Evolutionary conservation across 2,888 invertebrate species (phyloP).

Genomic region (Caenorhabditis doughertyi): DNA sequence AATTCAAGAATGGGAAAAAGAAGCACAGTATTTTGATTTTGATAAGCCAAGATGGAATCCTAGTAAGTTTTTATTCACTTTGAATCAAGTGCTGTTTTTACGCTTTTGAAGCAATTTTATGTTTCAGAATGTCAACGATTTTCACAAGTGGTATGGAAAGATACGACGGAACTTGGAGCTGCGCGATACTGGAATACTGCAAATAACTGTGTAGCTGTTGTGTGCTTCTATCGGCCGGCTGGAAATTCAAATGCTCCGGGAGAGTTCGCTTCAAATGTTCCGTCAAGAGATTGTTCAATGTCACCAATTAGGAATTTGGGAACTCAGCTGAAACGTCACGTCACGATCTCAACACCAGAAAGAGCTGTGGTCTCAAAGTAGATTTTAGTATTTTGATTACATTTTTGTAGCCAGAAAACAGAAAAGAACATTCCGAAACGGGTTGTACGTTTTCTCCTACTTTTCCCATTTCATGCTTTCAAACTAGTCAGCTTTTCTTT

Average conservation of each 20-base stretch:
- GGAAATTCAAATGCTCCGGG: constrained; percentile 82
- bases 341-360: constrained; percentile 72
- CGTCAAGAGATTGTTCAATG: constrained; percentile 74
- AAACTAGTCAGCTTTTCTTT: constrained; percentile 41
- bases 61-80: constrained; percentile 69
- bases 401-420: constrained; percentile 20
- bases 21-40: constrained; percentile 80
- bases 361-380: constrained; percentile 52
- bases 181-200: constrained; percentile 81
- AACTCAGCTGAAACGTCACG: constrained; percentile 76
- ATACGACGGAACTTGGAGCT: constrained; percentile 72
- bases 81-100: too few species aligned
- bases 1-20: constrained; percentile 79
- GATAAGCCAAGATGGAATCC: constrained; percentile 79
- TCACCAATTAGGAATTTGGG: constrained; percentile 76
- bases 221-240: constrained; percentile 81
- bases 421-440: constrained; percentile 46
- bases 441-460: constrained; percentile 37
- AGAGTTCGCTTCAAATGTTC: constrained; percentile 79
- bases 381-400: background rate
- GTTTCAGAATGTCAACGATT: constrained; percentile 81
- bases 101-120: background rate
- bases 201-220: constrained; percentile 81
- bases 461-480: constrained; percentile 51
- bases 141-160: constrained; percentile 82